Evolutionary conservation across 2,888 invertebrate genomes (phyloP).

Genomic region (Lasioglossum lativentre): DNA sequence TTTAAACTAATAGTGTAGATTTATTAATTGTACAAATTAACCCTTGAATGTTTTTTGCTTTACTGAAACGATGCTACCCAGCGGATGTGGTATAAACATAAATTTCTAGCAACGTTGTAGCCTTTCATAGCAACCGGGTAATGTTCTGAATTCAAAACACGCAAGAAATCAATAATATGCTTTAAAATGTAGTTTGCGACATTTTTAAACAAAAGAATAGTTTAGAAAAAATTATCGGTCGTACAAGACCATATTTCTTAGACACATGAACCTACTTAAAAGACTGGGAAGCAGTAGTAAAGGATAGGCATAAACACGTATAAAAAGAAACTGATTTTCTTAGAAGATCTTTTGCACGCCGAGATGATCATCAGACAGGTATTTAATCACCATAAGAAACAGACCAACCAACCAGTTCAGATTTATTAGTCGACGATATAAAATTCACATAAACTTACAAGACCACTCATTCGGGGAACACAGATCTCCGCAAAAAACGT

Average conservation of each 20-base stretch:
- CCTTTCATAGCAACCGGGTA: neutral
- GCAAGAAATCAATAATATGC: neutral
- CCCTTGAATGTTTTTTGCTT: neutral
- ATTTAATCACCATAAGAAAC: slow-evolving; percentile 1
- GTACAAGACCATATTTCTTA: neutral
- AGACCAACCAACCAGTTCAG: neutral
- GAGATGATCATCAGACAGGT: neutral
- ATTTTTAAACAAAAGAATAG: neutral
- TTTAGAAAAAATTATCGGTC: neutral
- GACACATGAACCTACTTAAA: neutral
- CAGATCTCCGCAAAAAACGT: neutral
- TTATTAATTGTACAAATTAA: neutral
- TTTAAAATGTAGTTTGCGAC: neutral
- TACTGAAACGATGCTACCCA: too few species aligned
- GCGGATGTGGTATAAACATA: too few species aligned
- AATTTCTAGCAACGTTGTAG: too few species aligned
- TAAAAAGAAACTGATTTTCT: neutral
- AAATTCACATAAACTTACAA: neutral
- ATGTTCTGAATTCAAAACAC: neutral
- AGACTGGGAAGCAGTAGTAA: neutral
- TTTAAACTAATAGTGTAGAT: neutral
- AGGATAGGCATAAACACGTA: neutral
- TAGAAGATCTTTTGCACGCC: neutral
- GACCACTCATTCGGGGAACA: neutral
- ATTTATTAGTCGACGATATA: slow-evolving; percentile 11